Conservation (phyloP, 2,797 vertebrate genomes). For the Petrocephalus schoutedeni region DNA sequence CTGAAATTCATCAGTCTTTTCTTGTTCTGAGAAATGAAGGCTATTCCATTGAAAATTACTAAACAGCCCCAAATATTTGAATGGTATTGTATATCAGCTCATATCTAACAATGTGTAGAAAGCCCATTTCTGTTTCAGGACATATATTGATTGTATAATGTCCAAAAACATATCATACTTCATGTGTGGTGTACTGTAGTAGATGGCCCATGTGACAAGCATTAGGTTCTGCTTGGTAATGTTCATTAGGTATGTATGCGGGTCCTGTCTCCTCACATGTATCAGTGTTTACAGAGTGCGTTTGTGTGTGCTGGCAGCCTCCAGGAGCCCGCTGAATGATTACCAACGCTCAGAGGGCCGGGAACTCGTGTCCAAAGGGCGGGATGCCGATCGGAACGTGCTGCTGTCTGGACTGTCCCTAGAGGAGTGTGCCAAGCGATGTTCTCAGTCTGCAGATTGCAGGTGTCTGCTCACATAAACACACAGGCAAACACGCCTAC, state of each 20-base stretch:
- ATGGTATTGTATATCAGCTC: neutral
- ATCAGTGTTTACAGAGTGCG: neutral
- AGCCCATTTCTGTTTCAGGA: neutral
- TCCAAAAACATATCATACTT: neutral
- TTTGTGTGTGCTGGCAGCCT: constrained; percentile 51
- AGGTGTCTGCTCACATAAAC: constrained; percentile 55
- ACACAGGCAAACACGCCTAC: neutral
- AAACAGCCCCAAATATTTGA: too few relatives aligned
- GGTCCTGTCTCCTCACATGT: neutral
- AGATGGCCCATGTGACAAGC: neutral
- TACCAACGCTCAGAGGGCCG: constrained; percentile 82
- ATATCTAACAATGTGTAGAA: neutral
- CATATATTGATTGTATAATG: neutral
- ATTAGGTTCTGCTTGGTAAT: neutral
- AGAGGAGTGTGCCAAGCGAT: constrained; percentile 75
- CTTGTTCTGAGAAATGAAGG: too few relatives aligned
- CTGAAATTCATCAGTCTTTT: too few relatives aligned
- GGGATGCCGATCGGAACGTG: constrained; percentile 46
- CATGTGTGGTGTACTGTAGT: neutral
- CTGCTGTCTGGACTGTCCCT: constrained; percentile 51
- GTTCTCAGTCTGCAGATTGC: constrained; percentile 66
- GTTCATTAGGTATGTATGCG: neutral
- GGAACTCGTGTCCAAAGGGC: constrained; percentile 64
- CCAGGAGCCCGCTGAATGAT: constrained; percentile 80
- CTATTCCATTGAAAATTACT: too few relatives aligned